These are phyloP conservation scores for Macrochelys suwanniensis DNA, from an alignment of 2,797 vertebrate genomes.

Conservation along the genomic window DNA sequence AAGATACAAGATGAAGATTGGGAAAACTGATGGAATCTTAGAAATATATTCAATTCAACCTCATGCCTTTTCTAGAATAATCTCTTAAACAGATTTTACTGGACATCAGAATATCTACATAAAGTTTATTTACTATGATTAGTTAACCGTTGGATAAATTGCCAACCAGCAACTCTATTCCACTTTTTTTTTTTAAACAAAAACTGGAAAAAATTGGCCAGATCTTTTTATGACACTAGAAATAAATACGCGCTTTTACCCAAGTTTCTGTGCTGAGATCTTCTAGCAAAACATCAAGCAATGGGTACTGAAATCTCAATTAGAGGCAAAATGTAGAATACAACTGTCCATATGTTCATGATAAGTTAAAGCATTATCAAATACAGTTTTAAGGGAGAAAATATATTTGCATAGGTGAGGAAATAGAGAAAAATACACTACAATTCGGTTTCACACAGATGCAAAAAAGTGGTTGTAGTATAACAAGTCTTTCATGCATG, in stretches of 20 bases:
- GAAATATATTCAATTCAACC: not conserved
- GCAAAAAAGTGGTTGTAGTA: not conserved
- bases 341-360: not conserved
- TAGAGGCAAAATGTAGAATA: not conserved
- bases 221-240: not conserved
- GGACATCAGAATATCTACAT: not conserved
- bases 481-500: rapidly evolving
- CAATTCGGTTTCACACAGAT: not conserved
- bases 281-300: not conserved
- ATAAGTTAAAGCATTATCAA: not conserved
- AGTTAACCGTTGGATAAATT: not conserved
- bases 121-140: not conserved
- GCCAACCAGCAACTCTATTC: not conserved
- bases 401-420: not conserved
- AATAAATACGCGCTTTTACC: not conserved
- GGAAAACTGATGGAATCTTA: not conserved
- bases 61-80: not conserved
- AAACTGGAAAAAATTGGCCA: not conserved
- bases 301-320: not conserved
- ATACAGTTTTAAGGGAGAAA: not conserved
- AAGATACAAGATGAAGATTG: not conserved
- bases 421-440: not conserved
- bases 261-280: not conserved
- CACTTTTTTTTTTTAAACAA: not conserved
- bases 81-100: not conserved